Conservation (phyloP, 2,888 invertebrate genomes). For the Catotricha subobsoleta region DNA sequence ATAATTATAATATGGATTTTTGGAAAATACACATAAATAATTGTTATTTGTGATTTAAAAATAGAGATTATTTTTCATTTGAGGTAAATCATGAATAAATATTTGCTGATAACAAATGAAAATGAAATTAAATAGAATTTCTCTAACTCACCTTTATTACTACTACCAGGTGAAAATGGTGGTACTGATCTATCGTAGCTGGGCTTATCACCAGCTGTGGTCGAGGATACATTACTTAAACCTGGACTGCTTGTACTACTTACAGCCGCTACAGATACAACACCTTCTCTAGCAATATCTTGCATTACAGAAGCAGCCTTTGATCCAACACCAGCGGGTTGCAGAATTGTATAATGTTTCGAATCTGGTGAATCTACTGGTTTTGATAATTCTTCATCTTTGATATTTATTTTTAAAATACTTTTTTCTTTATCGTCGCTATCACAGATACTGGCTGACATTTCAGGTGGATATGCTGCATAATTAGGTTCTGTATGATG, state of each 20-base stretch:
- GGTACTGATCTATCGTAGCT: slow-evolving; percentile 26
- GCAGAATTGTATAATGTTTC: slow-evolving; percentile 74
- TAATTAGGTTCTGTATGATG: slow-evolving; percentile 38
- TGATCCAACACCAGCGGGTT: slow-evolving; percentile 65
- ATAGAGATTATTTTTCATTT: too few species aligned
- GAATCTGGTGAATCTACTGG: slow-evolving; percentile 31
- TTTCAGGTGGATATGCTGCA: slow-evolving; percentile 1
- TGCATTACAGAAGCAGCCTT: slow-evolving; percentile 67
- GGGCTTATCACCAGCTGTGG: slow-evolving; percentile 16
- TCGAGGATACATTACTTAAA: slow-evolving; percentile 33
- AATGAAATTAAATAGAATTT: too few species aligned
- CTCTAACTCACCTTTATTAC: slow-evolving; percentile 50
- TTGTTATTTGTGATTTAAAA: too few species aligned
- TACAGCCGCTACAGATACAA: slow-evolving; percentile 36
- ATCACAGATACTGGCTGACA: neutral
- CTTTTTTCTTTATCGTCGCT: neutral
- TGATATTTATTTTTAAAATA: neutral
- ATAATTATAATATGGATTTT: too few species aligned
- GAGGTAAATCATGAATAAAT: too few species aligned
- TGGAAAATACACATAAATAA: too few species aligned
- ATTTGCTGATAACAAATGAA: too few species aligned
- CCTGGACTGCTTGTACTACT: slow-evolving; percentile 26
- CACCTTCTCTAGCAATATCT: slow-evolving; percentile 50
- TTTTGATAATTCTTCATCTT: slow-evolving; percentile 5
- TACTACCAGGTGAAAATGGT: slow-evolving; percentile 58